phyloP scores from a whole-genome alignment of 2,888 invertebrate species.

The Quadroppia sp. region DNA sequence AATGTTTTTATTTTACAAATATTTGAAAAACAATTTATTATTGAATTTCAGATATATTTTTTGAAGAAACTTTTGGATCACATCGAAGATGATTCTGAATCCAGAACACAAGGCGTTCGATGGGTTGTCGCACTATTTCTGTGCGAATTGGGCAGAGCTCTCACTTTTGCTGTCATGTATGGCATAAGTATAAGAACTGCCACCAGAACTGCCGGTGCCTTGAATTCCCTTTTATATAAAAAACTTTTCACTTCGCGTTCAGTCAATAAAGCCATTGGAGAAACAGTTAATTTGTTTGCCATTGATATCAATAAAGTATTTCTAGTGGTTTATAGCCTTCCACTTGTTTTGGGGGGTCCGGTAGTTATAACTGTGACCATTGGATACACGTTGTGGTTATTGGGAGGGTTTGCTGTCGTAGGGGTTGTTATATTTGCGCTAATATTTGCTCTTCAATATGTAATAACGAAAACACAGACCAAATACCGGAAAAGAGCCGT shows the following conservation, averaged over 20 bases:
- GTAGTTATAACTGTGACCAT: slow-evolving; percentile 56
- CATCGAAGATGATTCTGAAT: slow-evolving; percentile 53
- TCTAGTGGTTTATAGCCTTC: slow-evolving; percentile 58
- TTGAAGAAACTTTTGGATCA: slow-evolving; percentile 56
- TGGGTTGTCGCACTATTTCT: slow-evolving; percentile 56
- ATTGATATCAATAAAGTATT: slow-evolving; percentile 60
- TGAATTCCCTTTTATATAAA: slow-evolving; percentile 53
- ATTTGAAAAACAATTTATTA: not conserved
- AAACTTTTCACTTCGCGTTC: slow-evolving; percentile 55
- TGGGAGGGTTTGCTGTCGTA: slow-evolving; percentile 58
- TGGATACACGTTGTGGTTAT: slow-evolving; percentile 56
- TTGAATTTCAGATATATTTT: slow-evolving; percentile 54
- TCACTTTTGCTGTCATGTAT: slow-evolving; percentile 57
- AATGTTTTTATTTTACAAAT: too few species aligned
- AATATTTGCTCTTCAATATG: slow-evolving; percentile 58
- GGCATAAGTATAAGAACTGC: slow-evolving; percentile 56
- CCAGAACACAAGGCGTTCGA: slow-evolving; percentile 53
- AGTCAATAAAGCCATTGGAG: slow-evolving; percentile 54
- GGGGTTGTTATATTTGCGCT: slow-evolving; percentile 57
- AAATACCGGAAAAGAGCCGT: slow-evolving; percentile 52
- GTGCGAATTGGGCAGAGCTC: slow-evolving; percentile 56
- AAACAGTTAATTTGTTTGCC: slow-evolving; percentile 60
- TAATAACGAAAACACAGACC: slow-evolving; percentile 54
- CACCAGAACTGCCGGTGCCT: slow-evolving; percentile 49
- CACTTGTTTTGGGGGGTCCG: slow-evolving; percentile 59